Percentiles rank a stretch among this genome's conserved stretches.
phyloP scores from a whole-genome alignment of 2,888 invertebrate species.

The Sycophila texana region DNA sequence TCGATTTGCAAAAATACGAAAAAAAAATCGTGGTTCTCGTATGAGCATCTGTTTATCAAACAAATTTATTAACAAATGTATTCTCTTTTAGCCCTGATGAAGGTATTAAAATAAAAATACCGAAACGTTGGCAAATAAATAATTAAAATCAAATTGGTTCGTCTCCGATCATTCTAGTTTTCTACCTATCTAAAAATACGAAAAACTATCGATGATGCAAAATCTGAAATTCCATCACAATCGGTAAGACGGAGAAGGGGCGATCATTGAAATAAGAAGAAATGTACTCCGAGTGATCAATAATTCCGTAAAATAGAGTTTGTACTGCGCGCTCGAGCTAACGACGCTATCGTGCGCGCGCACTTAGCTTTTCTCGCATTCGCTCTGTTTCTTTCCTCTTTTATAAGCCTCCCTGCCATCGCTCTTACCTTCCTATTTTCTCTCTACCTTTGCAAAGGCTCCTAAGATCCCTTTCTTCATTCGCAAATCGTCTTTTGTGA shows the following conservation, averaged over 20 bases:
- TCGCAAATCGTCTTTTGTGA: conserved; percentile 41
- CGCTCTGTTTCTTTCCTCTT: not conserved
- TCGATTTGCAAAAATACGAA: conserved; percentile 3
- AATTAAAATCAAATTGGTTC: too few relatives aligned
- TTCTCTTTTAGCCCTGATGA: too few relatives aligned
- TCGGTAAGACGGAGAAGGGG: conserved; percentile 7
- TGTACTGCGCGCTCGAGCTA: conserved; percentile 17
- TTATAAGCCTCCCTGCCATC: not conserved
- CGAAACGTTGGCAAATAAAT: too few relatives aligned
- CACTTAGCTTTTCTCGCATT: conserved; percentile 35
- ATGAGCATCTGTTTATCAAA: too few relatives aligned
- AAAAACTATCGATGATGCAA: conserved; percentile 43
- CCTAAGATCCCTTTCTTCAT: conserved; percentile 7
- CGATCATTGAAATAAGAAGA: not conserved
- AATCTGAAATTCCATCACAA: conserved; percentile 23
- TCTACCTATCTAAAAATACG: too few relatives aligned
- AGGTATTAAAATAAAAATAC: too few relatives aligned
- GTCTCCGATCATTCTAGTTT: too few relatives aligned
- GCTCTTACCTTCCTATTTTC: conserved; percentile 5
- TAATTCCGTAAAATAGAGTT: conserved; percentile 38
- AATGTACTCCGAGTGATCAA: conserved; percentile 34
- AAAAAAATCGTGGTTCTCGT: too few relatives aligned
- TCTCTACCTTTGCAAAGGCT: not conserved
- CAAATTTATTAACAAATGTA: too few relatives aligned
- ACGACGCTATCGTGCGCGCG: conserved; percentile 36